Conservation (phyloP, 2,113 vertebrate genomes). For the Ramphastos sulfuratus region DNA sequence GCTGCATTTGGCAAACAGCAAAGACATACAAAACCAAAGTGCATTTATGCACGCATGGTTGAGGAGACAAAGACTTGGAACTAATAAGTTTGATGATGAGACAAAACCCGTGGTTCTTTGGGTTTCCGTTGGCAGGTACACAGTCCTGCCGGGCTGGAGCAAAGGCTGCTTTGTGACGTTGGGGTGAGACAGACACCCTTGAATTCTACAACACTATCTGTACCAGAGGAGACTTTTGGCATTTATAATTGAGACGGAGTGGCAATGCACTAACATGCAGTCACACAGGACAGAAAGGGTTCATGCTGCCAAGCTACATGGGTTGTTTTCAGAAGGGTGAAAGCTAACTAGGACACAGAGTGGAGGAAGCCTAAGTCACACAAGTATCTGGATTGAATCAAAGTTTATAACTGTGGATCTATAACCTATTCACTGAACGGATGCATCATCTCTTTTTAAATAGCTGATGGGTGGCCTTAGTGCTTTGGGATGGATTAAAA, state of each 20-base stretch:
- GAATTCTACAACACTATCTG: background rate
- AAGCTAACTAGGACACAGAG: background rate
- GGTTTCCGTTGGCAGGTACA: background rate
- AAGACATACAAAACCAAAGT: background rate
- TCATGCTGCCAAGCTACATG: background rate
- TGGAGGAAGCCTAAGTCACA: background rate
- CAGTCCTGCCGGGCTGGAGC: background rate
- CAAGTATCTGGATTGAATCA: background rate
- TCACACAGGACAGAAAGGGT: background rate
- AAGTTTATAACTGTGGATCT: background rate
- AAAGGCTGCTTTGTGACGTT: background rate
- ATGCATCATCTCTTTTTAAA: background rate
- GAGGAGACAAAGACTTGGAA: background rate
- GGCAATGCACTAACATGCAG: accelerated
- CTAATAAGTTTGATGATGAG: background rate
- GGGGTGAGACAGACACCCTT: background rate
- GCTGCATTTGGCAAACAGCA: background rate
- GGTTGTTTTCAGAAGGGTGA: background rate
- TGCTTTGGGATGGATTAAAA: background rate
- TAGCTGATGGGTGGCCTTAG: background rate
- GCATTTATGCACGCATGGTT: background rate
- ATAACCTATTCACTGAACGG: background rate
- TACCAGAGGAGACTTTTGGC: background rate
- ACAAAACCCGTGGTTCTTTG: background rate
- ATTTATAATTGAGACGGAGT: background rate